Evolutionary conservation across 2,888 invertebrate genomes (phyloP).

Genomic region (Noctuana brunneofusca): DNA sequence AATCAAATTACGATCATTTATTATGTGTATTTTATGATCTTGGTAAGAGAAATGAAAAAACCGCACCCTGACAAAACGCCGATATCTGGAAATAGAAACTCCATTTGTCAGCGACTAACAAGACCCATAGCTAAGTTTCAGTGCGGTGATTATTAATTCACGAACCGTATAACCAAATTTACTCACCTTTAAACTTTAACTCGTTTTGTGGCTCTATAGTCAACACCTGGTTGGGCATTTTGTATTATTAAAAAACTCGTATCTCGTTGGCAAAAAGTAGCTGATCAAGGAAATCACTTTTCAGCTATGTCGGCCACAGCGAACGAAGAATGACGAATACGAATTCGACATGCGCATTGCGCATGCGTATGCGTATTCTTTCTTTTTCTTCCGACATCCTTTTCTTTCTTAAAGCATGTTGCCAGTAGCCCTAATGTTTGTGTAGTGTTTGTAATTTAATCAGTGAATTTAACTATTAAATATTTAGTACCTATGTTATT

Average conservation of each 20-base stretch:
- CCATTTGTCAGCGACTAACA: constrained; percentile 80
- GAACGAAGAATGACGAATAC: constrained; percentile 67
- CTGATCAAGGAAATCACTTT: constrained; percentile 61
- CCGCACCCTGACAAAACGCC: constrained; percentile 79
- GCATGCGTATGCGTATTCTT: constrained; percentile 47
- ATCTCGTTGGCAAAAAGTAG: constrained; percentile 67
- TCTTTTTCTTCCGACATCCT: constrained; percentile 22
- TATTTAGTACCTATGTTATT: too few relatives aligned
- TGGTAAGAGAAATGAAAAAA: constrained; percentile 56
- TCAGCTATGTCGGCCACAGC: constrained; percentile 70
- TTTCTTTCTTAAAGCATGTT: constrained; percentile 16
- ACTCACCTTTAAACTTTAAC: constrained; percentile 94
- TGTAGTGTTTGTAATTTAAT: too few relatives aligned
- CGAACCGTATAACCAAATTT: constrained; percentile 48
- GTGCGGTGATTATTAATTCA: constrained; percentile 56
- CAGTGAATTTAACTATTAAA: too few relatives aligned
- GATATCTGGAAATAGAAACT: constrained; percentile 82
- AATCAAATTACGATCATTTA: constrained; percentile 36
- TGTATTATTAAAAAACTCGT: constrained; percentile 80
- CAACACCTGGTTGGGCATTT: constrained; percentile 89
- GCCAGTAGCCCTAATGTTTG: too few relatives aligned
- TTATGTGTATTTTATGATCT: constrained; percentile 37
- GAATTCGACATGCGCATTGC: constrained; percentile 55
- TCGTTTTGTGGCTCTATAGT: constrained; percentile 94
- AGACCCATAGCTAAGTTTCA: constrained; percentile 69